phyloP scores from a whole-genome alignment of 2,797 vertebrate species.

The Sebastes nivosus region DNA sequence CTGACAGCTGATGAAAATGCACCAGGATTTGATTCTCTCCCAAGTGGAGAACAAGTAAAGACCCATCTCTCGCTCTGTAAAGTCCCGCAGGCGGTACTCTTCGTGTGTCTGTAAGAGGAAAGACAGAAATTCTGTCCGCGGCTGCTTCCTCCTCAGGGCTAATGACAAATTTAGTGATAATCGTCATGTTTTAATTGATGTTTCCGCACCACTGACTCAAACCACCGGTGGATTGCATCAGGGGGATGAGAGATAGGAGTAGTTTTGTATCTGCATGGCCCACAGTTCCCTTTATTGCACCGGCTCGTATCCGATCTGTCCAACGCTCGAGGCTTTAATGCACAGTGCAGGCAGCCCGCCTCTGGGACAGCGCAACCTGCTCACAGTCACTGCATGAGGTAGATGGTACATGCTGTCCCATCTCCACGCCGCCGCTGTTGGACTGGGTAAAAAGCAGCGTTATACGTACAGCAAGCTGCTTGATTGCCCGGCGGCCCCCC shows the following conservation, averaged over 20 bases:
- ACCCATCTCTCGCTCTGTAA: slow-evolving; percentile 77
- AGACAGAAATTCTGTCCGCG: slow-evolving; percentile 42
- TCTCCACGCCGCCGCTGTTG: slow-evolving; percentile 14
- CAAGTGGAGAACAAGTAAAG: slow-evolving; percentile 86
- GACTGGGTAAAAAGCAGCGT: slow-evolving; percentile 32
- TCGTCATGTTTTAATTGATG: slow-evolving; percentile 81
- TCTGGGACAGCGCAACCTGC: slow-evolving; percentile 52
- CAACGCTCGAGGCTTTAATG: slow-evolving; percentile 51
- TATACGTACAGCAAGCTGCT: slow-evolving; percentile 38
- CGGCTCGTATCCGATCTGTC: slow-evolving; percentile 41
- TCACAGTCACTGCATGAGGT: slow-evolving; percentile 44
- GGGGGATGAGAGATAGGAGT: slow-evolving; percentile 58
- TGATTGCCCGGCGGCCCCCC: slow-evolving; percentile 63
- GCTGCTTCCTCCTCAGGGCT: slow-evolving; percentile 64
- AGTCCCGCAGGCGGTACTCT: slow-evolving; percentile 71
- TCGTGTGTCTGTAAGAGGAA: slow-evolving; percentile 32
- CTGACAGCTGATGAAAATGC: slow-evolving; percentile 93
- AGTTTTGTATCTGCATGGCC: slow-evolving; percentile 42
- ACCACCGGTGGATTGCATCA: slow-evolving; percentile 70
- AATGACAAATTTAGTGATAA: slow-evolving; percentile 80
- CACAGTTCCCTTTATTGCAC: slow-evolving; percentile 30
- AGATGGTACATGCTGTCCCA: slow-evolving; percentile 40
- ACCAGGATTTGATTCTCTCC: slow-evolving; percentile 87
- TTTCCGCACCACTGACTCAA: slow-evolving; percentile 75
- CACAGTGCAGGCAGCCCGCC: slow-evolving; percentile 25